Evolutionary conservation across 2,797 vertebrate species (phyloP), one percentile per base, ranked within the genome.

Genomic region (Melopsittacus undulatus): DNA sequence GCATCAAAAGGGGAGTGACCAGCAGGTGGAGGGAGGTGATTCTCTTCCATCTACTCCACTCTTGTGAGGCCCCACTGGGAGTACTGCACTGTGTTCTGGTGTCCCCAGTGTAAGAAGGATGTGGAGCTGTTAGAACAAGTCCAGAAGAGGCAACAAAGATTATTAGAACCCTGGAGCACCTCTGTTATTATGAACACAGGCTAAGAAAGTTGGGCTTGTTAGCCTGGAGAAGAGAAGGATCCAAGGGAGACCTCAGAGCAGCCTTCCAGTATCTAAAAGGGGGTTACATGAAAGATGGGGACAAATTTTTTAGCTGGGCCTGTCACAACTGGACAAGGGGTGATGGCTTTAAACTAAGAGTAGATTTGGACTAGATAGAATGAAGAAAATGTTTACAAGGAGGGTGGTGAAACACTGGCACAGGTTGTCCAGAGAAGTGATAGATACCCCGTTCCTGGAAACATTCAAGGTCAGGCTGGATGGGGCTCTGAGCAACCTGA

Each of bases 231-330:
- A 56, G 17, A 56, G 18, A 72, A 56, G 34, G 7, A 42, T 43
- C 8, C 1, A 0, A 16, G 13, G 8, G 56, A 38, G 19, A 57
- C 13, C 49, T 87, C 5, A 13, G 9, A 5, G 49, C 1, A 2
- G 32, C 32, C 15, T 43, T 57, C 3, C 9, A 32, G 26, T 49
- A 18, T 17, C 8, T 42, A 11, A 29, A 64, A 32, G 12, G 45
- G 13, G 23, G 21, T 36, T 36, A 59, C 7, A 17, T 17, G n/a
- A 59, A 59, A 34, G 22, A 57, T 24, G 7, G n/a, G 14, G 9
- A 34, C 21, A 23, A 34, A 57, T n/a, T 16, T 57, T 57, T 57
- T 57, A 57, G n/a, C 56, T 34, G n/a, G n/a, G n/a, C 15, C 56
- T 26, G 34, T 23, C 15, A 32, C 6, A 11, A 36, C 3, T 43